These are phyloP conservation scores for Micromys minutus DNA, from an alignment of 2,113 vertebrate genomes.

Conservation along the genomic window DNA sequence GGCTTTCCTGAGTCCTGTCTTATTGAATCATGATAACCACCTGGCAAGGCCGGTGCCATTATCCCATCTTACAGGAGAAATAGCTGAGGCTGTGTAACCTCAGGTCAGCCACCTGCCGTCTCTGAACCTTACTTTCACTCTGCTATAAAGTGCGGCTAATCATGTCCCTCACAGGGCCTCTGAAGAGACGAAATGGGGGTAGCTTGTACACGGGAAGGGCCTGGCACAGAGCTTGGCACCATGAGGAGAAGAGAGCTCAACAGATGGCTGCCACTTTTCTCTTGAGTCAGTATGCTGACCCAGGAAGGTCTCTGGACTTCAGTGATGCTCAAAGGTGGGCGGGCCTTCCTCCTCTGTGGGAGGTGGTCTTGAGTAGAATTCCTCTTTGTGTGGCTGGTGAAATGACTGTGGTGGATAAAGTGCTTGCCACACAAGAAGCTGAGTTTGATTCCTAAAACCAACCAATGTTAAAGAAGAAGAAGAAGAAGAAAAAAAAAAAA, in stretches of 20 bases:
- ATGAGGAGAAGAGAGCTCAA: neutral
- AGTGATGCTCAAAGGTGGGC: neutral
- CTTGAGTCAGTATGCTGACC: neutral
- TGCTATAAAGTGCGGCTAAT: conserved; percentile 8
- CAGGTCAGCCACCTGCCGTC: neutral
- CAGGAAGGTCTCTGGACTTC: neutral
- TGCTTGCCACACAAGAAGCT: neutral
- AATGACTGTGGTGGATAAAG: too few species aligned
- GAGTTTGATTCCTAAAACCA: neutral
- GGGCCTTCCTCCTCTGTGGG: neutral
- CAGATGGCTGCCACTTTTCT: neutral
- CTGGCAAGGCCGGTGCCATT: neutral
- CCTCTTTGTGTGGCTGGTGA: neutral
- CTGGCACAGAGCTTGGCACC: neutral
- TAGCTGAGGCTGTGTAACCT: neutral
- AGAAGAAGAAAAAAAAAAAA: neutral
- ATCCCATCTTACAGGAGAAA: neutral
- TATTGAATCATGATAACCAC: neutral
- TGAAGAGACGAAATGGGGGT: neutral
- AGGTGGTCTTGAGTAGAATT: neutral
- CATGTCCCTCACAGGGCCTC: neutral
- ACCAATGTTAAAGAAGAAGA: neutral
- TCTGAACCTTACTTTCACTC: conserved; percentile 38
- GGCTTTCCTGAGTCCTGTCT: neutral
- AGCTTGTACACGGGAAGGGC: neutral